Base-by-base conservation (phyloP, 2,797 vertebrate genomes). In the Sebastes goodei region DNA sequence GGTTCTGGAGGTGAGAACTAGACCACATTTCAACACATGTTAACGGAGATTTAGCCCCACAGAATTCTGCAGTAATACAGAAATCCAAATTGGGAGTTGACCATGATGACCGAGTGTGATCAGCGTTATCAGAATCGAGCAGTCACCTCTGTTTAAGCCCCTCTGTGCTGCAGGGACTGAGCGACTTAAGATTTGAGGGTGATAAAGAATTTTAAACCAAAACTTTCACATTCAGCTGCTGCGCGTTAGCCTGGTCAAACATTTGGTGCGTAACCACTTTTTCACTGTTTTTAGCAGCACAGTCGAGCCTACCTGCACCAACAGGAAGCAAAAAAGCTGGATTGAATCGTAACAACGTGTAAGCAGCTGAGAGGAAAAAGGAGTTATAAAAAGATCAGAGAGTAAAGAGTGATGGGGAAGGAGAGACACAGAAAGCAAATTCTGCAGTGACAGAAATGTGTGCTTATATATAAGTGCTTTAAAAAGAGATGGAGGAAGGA, bases 1-100 rank as follows among this genome's bases (percentile, higher is more conserved):
- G 23, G 99, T 99, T 32, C 93, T 99, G 90, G 99, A 99, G 98
- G 99, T 99, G 90, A 97, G 97, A 96, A 82, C 86, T 86, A 8
- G 46, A 29, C 8, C 7, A 76, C 29, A 17, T 78, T 67, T 74
- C 11, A 29, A n/a, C 63, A 25, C 10, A 27, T 42, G 62, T 53
- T 56, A 32, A 32, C 21, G 20, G 10, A 46, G 62, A 70, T 78
- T 85, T 46, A 57, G 15, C 60, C 17, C 3, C 10, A 30, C 29
- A 32, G 12, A 78, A 63, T 71, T 76, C n/a, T 42, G 10, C 52
- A 57, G 77, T 21, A 35, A 38, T 3, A 52, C 57, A 71, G 64
- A 81, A 76, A 79, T 83, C 60, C 61, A 80, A 72, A 84, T 35
- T 70, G 65, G n/a, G 29, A 83, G 62, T 73, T 29, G n/a, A 76